Base-by-base conservation (phyloP, 2,113 vertebrate species). In the Tapirus terrestris region DNA sequence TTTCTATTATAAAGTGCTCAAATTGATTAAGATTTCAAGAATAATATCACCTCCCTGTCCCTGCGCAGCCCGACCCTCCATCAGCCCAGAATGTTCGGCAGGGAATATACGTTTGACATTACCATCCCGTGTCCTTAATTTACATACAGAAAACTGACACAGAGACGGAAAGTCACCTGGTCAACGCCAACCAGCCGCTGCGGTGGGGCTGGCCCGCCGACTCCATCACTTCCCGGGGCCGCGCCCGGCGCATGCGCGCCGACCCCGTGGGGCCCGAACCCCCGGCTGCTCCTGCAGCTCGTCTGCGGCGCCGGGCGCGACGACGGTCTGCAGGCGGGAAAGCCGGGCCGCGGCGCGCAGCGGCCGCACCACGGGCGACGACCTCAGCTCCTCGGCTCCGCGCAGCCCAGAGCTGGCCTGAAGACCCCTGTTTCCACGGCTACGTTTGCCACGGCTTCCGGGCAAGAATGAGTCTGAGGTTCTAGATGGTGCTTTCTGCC, bases 101-200 rank as follows among this genome's bases (percentile, higher is more conserved):
- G 21, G 23, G 10, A 14, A 1, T 33, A 14, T 31, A 21, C 14
- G 6, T 67, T 67, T 18, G 25, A 77, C 84, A 25, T 72, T 6
- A 51, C 76, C 70, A 23, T 33, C 33, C 10, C 12, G 2, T 0
- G 11, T 63, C 77, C 67, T 77, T 53, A 33, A 61, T 94, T 79
- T 45, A 67, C 9, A 45, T 23, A 81, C 17, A 14, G 6, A 68
- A 81, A 21, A 18, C 12, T 45, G 68, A 53, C 20, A 3, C 3
- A 2, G 27, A n/a, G 33, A 23, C 8, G 43, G 36, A 1, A 2
- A 18, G 17, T 18, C 63, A 17, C 0, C 0, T 3, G 33, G 20
- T 43, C 70, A 31, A 16, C 20, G 33, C 25, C 6, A n/a, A 13
- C 25, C 25, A 18, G 21, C 29, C 8, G n/a, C 9, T 5, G 6